Evolutionary conservation across 2,113 vertebrate species (phyloP), one percentile per base, ranked within the genome.

Genomic region (Machaerirhynchus nigripectus): DNA sequence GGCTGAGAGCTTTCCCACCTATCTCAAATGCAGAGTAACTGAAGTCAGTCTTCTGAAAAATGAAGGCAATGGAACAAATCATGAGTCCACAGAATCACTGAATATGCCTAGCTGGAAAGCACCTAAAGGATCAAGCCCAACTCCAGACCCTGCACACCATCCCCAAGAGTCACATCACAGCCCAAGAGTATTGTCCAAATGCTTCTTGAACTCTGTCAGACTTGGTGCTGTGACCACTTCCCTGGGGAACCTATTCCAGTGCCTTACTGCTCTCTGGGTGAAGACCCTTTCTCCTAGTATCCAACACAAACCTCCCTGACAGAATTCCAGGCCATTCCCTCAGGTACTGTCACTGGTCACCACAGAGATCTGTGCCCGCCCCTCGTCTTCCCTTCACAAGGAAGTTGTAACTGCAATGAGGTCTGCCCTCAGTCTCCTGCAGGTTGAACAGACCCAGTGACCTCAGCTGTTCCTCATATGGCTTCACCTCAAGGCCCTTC

Each of bases 41-140:
- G 20, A 83, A 75, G 44, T 47, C 44, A 74, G 30, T 20, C 23
- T 46, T 67, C 23, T 42, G 30, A 63, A 82, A 87, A 60, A 81
- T 5, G 1, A 89, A 86, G 30, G 18, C 30, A 55, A 30, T 22
- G 30, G 53, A 84, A 89, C 4, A 77, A 86, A 57, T 49, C 2
- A 42, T 19, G 23, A 61, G 11, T 86, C 39, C 1, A 0, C 12
- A 87, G 28, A 69, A 46, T 46, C 27, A 33, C 2, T 0, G 0
- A 53, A 33, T 53, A 23, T 9, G 5, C 47, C n/a, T 20, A 11
- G 28, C 15, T 33, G 28, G 47, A 78, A 69, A 39, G 28, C 18
- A 52, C 16, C 14, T 23, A 52, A 68, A 37, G 22, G 33, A 59
- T 5, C 0, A 0, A 53, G 22, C 39, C 28, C 19, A 69, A 0